A percentile compares a stretch with the other conserved stretches of the same genome.
phyloP scores from a whole-genome alignment of 2,888 invertebrate genomes.

The Heliothis peltigera region DNA sequence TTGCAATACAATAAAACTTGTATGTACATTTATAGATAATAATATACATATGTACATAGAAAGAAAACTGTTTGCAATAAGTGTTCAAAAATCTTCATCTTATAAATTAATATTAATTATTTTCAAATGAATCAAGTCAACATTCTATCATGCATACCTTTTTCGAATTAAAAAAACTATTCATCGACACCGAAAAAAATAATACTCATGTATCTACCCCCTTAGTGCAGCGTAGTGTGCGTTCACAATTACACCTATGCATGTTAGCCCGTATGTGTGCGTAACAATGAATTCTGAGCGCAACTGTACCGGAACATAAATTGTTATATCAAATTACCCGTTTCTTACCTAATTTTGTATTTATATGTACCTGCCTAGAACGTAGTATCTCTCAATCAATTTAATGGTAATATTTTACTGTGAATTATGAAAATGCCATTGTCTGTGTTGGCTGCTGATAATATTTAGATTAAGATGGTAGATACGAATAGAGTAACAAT shows the following conservation, averaged over 20 bases:
- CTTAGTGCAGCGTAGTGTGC: conserved; percentile 40
- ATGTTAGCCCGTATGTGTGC: conserved; percentile 23
- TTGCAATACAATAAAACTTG: no score
- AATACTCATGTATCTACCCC: conserved; percentile 15
- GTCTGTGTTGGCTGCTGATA: no score
- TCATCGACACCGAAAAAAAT: not conserved
- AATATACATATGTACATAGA: no score
- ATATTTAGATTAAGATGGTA: no score
- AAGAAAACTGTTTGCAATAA: no score
- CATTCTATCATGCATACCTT: no score
- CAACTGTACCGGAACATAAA: conserved; percentile 71
- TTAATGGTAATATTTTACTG: conserved; percentile 24
- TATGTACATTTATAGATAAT: no score
- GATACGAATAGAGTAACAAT: no score
- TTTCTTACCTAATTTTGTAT: conserved; percentile 60
- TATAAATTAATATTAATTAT: no score
- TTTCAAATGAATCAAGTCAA: no score
- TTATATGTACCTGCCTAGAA: conserved; percentile 22
- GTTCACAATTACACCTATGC: conserved; percentile 36
- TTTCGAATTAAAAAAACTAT: not conserved
- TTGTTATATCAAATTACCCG: conserved; percentile 66
- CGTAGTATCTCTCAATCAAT: conserved; percentile 32
- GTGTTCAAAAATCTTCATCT: no score
- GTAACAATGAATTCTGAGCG: conserved; percentile 58
- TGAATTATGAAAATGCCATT: not conserved